These are phyloP conservation scores for Dipodomys merriami DNA, from an alignment of 2,113 vertebrate genomes.

Conservation along the genomic window DNA sequence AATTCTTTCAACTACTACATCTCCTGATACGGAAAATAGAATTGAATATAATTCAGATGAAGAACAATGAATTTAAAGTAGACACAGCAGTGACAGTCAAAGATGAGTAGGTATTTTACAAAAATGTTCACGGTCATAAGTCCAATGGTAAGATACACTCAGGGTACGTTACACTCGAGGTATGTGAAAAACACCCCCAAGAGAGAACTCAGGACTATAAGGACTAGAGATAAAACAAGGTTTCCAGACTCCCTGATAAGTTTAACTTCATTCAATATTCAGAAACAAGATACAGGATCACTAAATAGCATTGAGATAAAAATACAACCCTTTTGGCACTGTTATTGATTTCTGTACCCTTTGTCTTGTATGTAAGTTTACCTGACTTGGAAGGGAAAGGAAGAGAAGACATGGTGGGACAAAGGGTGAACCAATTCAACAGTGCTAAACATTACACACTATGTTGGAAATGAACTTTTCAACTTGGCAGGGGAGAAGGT, in stretches of 20 bases:
- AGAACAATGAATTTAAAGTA: conserved; percentile 4
- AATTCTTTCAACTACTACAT: not conserved
- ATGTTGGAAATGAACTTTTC: too few species aligned
- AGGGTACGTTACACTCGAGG: not conserved
- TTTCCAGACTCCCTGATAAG: not conserved
- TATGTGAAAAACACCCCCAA: not conserved
- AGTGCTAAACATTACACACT: too few species aligned
- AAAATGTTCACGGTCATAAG: conserved; percentile 10
- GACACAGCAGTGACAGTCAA: not conserved
- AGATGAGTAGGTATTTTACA: not conserved
- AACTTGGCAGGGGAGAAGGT: too few species aligned
- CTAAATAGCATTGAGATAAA: not conserved
- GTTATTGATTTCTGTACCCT: too few species aligned
- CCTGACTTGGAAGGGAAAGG: not conserved
- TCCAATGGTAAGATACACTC: not conserved
- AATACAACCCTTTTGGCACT: not conserved
- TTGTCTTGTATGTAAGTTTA: too few species aligned
- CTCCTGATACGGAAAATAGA: not conserved
- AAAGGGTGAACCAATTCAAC: too few species aligned
- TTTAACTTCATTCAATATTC: not conserved
- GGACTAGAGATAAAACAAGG: not conserved
- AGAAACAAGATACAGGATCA: not conserved
- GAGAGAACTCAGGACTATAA: not conserved
- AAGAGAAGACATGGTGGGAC: too few species aligned
- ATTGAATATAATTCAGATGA: not conserved